Evolutionary conservation across 2,888 invertebrate genomes (phyloP), one percentile per base, ranked within the genome.

Genomic region (Macrophya alboannulata): DNA sequence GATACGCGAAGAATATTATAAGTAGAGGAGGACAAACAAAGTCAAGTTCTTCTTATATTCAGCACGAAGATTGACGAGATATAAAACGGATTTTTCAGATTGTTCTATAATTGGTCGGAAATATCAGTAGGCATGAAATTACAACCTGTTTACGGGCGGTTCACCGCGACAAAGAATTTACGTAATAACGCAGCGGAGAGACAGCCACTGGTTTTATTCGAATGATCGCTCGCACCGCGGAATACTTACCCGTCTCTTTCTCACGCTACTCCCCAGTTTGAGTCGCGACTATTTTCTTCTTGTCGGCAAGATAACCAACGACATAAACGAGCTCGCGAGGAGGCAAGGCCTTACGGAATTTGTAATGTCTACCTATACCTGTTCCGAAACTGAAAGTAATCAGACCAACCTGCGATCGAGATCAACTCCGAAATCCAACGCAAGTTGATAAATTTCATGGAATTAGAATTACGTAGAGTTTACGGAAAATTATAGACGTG

Each of bases 321-420:
- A 62, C 81, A 81, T 59, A 62, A 81, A 81, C 81, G 81, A 62
- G 40, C 40, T 21, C 43, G 43, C 81, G 62, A 51, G 62, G 9
- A n/a, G 55, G 81, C n/a, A 81, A 81, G 81, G 55, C 55, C 40
- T 31, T 55, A 55, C 21, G 77, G 77, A 81, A 81, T 81, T 81
- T 43, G 17, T 62, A 81, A 62, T 43, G 72, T 45, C 45, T 45
- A 37, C 68, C 31, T 37, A n/a, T n/a, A 12, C 31, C 37, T 37
- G 17, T 43, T 81, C 21, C 40, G 31, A 81, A 81, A 81, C 77
- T 55, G 17, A 25, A 0, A 51, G 37, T 51, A 55, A 77, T 77
- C 48, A 17, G 31, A 68, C 15, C 15, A 12, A 45, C 10, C 8
- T 87, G 71, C 83, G 85, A 88, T 88, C 87, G 86, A 85, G 71